Evolutionary conservation across 1,140 invertebrate genomes (phyloP).

Genomic region (Zaprionus taronus): DNA sequence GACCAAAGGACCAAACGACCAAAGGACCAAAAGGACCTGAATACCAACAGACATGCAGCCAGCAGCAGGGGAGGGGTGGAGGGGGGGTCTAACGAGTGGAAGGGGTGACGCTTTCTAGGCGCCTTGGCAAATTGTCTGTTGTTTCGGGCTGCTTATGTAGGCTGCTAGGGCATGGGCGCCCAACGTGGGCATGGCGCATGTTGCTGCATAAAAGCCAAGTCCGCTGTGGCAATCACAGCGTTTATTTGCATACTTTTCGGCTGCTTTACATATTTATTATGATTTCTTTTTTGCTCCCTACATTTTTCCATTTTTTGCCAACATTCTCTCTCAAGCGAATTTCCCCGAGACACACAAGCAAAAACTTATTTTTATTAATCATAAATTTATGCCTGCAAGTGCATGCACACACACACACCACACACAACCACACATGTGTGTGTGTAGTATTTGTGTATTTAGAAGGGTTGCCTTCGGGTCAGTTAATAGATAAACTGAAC

Average conservation of each 20-base stretch:
- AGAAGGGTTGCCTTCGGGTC: slow-evolving; percentile 28
- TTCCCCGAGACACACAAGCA: not conserved
- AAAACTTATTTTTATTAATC: slow-evolving; percentile 71
- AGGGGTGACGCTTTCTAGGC: slow-evolving; percentile 1
- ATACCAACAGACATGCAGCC: slow-evolving; percentile 22
- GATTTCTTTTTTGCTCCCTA: slow-evolving; percentile 28
- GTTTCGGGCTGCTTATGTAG: not conserved
- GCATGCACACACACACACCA: slow-evolving; percentile 12
- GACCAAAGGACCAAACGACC: slow-evolving; percentile 9
- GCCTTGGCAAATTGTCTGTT: slow-evolving; percentile 35
- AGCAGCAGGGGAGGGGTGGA: not conserved
- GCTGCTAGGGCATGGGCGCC: not conserved
- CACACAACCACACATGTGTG: too few relatives aligned
- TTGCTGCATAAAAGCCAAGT: slow-evolving; percentile 58
- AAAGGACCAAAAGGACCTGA: slow-evolving; percentile 15
- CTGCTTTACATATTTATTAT: slow-evolving; percentile 66
- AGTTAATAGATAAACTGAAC: slow-evolving; percentile 34
- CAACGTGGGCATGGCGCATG: slow-evolving; percentile 47
- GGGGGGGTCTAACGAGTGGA: not conserved
- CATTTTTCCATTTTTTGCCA: not conserved
- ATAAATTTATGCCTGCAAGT: slow-evolving; percentile 65
- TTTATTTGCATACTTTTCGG: slow-evolving; percentile 73
- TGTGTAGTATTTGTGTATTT: slow-evolving; percentile 15
- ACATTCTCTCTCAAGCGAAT: slow-evolving; percentile 27
- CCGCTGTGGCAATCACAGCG: slow-evolving; percentile 50